phyloP scores from a whole-genome alignment of 92 coral and sea anemone genomes.

The Anthopleura xanthogrammica region DNA sequence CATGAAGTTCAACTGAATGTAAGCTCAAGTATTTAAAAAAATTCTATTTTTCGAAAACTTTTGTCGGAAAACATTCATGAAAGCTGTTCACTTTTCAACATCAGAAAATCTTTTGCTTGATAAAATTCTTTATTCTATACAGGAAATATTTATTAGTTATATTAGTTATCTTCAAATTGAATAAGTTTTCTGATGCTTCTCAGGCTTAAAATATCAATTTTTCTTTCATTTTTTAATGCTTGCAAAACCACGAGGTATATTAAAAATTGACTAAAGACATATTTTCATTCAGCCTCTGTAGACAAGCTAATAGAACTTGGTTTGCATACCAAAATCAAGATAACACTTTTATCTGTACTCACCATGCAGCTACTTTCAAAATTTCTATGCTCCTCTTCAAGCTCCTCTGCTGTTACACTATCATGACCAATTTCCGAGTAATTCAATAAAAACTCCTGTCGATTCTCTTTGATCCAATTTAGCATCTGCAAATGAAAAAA shows the following conservation, averaged over 20 bases:
- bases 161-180: too few species aligned
- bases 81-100: too few species aligned
- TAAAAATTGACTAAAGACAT: neutral
- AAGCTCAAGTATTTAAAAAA: too few species aligned
- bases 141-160: too few species aligned
- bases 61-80: too few species aligned
- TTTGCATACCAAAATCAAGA: neutral
- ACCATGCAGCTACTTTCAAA: slow-evolving; percentile 91
- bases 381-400: slow-evolving; percentile 88
- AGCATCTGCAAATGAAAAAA: slow-evolving; percentile 76
- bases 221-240: too few species aligned
- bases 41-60: too few species aligned
- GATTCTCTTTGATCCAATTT: slow-evolving; percentile 91
- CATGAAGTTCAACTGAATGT: too few species aligned
- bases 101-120: too few species aligned
- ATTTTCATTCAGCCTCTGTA: slow-evolving; percentile 1
- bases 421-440: slow-evolving; percentile 93
- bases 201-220: too few species aligned
- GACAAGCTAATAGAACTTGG: slow-evolving; percentile 21
- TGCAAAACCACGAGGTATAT: neutral
- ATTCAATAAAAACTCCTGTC: slow-evolving; percentile 87
- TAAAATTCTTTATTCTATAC: too few species aligned
- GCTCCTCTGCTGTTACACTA: slow-evolving; percentile 74
- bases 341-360: slow-evolving; percentile 38
- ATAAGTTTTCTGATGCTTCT: too few species aligned